Evolutionary conservation across 1,140 invertebrate genomes (phyloP).

Genomic region (Diachasmimorpha longicaudata): DNA sequence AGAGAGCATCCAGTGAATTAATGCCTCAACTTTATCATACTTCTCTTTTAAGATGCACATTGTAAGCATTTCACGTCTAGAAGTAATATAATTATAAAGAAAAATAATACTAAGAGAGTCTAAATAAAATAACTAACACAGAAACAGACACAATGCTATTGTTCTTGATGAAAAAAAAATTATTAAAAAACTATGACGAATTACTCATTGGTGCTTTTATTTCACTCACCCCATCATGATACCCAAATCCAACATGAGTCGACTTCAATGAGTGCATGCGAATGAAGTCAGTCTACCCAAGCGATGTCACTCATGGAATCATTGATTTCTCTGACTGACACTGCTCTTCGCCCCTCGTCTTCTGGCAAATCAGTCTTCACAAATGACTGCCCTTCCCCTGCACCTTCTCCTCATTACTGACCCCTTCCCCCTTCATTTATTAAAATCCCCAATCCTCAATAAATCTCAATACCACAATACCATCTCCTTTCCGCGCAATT

Average conservation of each 20-base stretch:
- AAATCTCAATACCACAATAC: background rate
- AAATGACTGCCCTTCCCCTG: no score
- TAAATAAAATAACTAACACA: constrained; percentile 57
- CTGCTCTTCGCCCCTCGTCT: no score
- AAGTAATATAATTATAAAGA: constrained; percentile 42
- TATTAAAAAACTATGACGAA: constrained; percentile 20
- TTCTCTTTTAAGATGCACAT: background rate
- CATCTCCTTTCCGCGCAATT: background rate
- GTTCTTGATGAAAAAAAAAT: constrained; percentile 46
- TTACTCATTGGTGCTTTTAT: constrained; percentile 21
- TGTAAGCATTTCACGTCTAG: constrained; percentile 52
- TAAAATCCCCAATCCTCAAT: background rate
- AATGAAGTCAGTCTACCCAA: no score
- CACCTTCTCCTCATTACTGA: no score
- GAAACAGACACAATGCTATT: constrained; percentile 54
- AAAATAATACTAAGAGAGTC: constrained; percentile 55
- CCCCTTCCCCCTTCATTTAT: no score
- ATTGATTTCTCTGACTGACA: no score
- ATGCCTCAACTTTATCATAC: background rate
- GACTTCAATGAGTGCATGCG: no score
- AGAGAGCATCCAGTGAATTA: background rate
- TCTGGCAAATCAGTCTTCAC: no score
- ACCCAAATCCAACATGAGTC: no score
- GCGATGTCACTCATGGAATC: no score
- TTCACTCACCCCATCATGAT: no score